Conservation (phyloP, 1,140 invertebrate genomes). For the Philaenus spumarius region DNA sequence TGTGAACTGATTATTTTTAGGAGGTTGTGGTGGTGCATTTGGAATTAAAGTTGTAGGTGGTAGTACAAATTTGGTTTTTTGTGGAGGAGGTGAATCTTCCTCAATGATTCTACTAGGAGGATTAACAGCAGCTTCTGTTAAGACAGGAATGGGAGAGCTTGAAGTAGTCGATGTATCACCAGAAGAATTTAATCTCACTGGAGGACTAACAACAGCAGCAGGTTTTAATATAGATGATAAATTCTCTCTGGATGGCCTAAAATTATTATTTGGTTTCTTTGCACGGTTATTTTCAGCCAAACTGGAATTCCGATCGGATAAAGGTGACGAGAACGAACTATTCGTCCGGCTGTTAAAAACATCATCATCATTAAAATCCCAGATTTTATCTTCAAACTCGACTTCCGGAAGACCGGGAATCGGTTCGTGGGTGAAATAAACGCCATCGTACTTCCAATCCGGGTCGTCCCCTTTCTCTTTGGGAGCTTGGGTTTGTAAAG, state of each 20-base stretch:
- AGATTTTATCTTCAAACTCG: constrained; percentile 66
- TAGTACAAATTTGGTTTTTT: no score
- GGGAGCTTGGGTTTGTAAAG: not conserved
- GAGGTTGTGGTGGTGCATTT: no score
- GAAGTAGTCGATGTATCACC: not conserved
- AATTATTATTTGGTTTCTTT: not conserved
- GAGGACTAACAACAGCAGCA: not conserved
- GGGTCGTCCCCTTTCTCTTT: constrained; percentile 9
- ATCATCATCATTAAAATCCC: constrained; percentile 66
- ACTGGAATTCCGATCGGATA: not conserved
- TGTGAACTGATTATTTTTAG: no score
- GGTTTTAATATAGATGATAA: not conserved
- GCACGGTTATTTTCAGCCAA: not conserved
- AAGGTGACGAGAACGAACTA: constrained; percentile 9
- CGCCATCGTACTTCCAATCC: constrained; percentile 55
- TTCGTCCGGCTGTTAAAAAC: constrained; percentile 13
- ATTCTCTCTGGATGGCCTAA: not conserved
- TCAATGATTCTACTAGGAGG: no score
- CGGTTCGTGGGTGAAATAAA: constrained; percentile 76
- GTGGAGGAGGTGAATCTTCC: no score
- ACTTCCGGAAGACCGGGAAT: constrained; percentile 57
- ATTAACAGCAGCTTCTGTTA: not conserved
- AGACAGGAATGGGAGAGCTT: not conserved
- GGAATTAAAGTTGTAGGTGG: no score
- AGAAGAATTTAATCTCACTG: not conserved